Percentiles rank a stretch among this genome's conserved stretches.
These are phyloP conservation scores for Leistus spinibarbis DNA, from an alignment of 2,888 invertebrate species.

Conservation along the genomic window DNA sequence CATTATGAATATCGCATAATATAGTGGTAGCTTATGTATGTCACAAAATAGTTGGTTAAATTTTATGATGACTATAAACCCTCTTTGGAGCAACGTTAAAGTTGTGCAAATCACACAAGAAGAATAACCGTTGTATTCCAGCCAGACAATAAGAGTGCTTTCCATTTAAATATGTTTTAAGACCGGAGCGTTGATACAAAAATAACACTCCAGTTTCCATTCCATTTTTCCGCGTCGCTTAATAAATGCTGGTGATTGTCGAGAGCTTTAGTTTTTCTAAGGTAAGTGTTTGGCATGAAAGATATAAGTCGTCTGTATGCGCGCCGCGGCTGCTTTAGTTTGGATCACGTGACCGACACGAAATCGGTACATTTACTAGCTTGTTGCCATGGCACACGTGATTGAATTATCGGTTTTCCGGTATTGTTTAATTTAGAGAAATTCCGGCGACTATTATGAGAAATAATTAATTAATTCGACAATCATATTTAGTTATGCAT, in stretches of 20 bases:
- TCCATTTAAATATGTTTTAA: neutral
- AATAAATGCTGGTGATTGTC: neutral
- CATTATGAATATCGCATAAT: neutral
- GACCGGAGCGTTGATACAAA: neutral
- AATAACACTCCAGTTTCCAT: neutral
- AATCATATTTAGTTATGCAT: too few species aligned
- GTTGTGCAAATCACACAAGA: neutral
- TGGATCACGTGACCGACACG: too few species aligned
- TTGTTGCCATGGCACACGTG: too few species aligned
- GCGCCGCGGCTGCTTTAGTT: too few species aligned
- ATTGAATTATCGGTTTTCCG: too few species aligned
- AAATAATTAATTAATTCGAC: too few species aligned
- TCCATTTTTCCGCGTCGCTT: neutral
- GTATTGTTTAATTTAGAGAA: too few species aligned
- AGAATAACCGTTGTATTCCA: neutral
- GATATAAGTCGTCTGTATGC: too few species aligned
- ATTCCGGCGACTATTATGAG: too few species aligned
- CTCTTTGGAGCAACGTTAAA: neutral
- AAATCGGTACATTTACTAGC: too few species aligned
- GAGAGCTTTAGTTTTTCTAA: neutral
- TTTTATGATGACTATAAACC: neutral
- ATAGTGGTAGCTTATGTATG: neutral
- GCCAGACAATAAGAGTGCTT: neutral
- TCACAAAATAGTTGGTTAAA: neutral
- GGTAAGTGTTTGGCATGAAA: neutral